phyloP scores from a whole-genome alignment of 2,113 vertebrate genomes.

The Gila orcuttii region DNA sequence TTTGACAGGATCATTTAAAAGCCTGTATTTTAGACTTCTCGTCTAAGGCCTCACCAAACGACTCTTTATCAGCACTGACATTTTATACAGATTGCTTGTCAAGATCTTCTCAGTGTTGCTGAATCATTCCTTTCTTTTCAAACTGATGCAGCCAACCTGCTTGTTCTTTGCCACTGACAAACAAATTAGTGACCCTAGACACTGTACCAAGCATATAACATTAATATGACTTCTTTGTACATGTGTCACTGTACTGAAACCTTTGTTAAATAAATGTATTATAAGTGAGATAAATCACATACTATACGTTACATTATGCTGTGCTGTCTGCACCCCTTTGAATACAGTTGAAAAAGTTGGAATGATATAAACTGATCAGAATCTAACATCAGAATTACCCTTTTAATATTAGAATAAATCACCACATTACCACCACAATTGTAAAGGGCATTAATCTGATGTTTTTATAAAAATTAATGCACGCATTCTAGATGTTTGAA shows the following conservation, averaged over 20 bases:
- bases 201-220: background rate
- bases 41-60: slow-evolving; percentile 54
- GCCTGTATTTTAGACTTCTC: slow-evolving; percentile 56
- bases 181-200: background rate
- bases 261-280: background rate
- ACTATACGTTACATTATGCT: background rate
- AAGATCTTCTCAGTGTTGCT: slow-evolving; percentile 46
- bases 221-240: background rate
- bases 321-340: background rate
- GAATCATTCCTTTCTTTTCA: slow-evolving; percentile 29
- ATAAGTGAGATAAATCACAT: background rate
- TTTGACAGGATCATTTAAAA: slow-evolving; percentile 65
- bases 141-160: background rate
- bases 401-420: too few relatives aligned
- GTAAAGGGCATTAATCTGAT: background rate
- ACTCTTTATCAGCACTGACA: slow-evolving; percentile 54
- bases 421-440: too few relatives aligned
- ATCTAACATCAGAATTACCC: too few relatives aligned
- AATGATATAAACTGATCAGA: background rate
- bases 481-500: background rate
- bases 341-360: background rate
- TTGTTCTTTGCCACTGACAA: slow-evolving; percentile 8
- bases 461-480: background rate
- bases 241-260: background rate
- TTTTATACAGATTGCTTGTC: slow-evolving; percentile 57